Evolutionary conservation across 1,140 invertebrate genomes (phyloP), one percentile per base, ranked within the genome.

Genomic region (Neomicropteryx cornuta): DNA sequence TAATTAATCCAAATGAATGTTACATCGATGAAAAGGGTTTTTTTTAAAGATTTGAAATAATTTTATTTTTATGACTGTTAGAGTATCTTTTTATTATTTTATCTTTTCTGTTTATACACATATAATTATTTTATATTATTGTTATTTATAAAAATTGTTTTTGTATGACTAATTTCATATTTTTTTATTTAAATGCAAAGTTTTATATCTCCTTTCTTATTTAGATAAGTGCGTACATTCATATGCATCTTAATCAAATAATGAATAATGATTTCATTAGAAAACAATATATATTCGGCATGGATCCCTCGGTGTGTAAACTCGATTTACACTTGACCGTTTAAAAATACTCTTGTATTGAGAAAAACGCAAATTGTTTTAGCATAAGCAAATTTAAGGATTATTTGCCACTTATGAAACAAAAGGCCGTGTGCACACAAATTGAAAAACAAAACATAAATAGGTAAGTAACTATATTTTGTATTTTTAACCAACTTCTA

Each of bases 211-310:
- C n/a, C n/a, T n/a, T n/a, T n/a, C n/a, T n/a, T n/a, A n/a, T n/a
- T n/a, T n/a, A n/a, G n/a, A n/a, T n/a, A n/a, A n/a, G n/a, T n/a
- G n/a, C n/a, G n/a, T n/a, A n/a, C n/a, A n/a, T 32, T 32, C 18
- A 32, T 32, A 14, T 17, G 5, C 14, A 32, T 5, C 5, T 5
- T 14, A 32, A 32, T 32, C 24, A 27, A 27, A 27, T 27, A 8
- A 8, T 27, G n/a, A 27, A 32, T 32, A 32, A 14, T 32, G 8
- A 5, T 14, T 32, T 32, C 30, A 14, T 32, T 33, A 33, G 17
- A 39, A 14, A 21, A 38, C 24, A 13, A 30, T 19, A 29, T 8
- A 11, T 13, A 19, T 38, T 17, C 29, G 14, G 13, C 2, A 13
- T 3, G 10, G 14, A 2, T 18, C 3, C n/a, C n/a, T n/a, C n/a